phyloP scores from a whole-genome alignment of 2,113 vertebrate species.

The Plecturocebus donacophilus region DNA sequence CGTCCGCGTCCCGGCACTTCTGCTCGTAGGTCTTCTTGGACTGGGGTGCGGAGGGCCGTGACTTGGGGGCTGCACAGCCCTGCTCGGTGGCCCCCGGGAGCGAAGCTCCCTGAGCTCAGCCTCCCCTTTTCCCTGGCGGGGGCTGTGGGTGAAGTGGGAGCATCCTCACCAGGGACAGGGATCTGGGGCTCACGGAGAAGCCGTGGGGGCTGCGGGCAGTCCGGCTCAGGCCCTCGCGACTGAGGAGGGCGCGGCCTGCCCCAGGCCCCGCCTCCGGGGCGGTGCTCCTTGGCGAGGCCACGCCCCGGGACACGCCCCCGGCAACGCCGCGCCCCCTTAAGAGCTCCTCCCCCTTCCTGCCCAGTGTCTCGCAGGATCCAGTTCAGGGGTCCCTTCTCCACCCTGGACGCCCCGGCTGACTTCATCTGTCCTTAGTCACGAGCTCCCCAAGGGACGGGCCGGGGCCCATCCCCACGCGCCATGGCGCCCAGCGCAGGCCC shows the following conservation, averaged over 20 bases:
- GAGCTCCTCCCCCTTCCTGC: neutral
- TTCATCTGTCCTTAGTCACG: neutral
- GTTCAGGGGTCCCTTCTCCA: neutral
- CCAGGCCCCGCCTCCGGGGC: neutral
- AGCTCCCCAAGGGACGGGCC: neutral
- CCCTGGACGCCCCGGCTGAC: neutral
- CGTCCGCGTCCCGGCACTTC: conserved; percentile 93
- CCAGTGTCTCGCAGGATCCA: neutral
- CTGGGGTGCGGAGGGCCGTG: conserved; percentile 72
- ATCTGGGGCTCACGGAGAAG: neutral
- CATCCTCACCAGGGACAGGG: neutral
- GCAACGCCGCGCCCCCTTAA: fast-evolving
- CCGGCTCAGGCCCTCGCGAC: neutral
- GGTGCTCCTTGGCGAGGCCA: neutral
- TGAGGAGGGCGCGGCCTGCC: neutral
- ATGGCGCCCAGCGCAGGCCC: too few species aligned
- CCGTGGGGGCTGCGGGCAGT: neutral
- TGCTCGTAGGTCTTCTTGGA: conserved; percentile 94
- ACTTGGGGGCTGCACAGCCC: neutral
- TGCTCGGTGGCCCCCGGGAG: neutral
- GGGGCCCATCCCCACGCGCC: too few species aligned
- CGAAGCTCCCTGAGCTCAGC: neutral
- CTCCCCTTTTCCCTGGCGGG: neutral
- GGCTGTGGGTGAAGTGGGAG: neutral
- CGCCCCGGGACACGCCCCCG: neutral